Base-by-base conservation (phyloP, 2,113 vertebrate species). In the Vanacampus margaritifer region DNA sequence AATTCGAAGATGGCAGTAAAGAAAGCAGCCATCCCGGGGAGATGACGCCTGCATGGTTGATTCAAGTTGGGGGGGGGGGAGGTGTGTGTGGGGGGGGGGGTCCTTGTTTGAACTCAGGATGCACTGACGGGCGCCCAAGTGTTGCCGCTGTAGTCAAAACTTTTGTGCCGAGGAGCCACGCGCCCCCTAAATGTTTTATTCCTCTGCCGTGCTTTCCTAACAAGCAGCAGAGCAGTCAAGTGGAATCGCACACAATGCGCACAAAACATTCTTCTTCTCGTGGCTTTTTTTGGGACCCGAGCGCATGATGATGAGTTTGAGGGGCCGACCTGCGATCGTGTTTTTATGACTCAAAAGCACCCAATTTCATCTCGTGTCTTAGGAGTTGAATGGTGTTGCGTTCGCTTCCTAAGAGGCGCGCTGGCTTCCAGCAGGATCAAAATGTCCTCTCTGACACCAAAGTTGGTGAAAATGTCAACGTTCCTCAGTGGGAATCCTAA, bases 1-100 rank as follows among this genome's bases (percentile, higher is more conserved):
- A 82, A 85, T 80, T 86, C 76, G 62, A 45, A 39, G 61, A 37
- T 69, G 71, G 54, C 51, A 14, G 68, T 71, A 77, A 74, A 82
- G 79, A 53, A 80, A 80, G 71, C 53, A 26, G 58, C 62, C 77
- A 69, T 70, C 4, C 60, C 66, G 81, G 73, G 81, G 69, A 67
- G 71, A 74, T 86, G 73, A 80, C 75, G 19, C 69, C 79, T 71
- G 62, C 73, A 67, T 67, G 56, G 54, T 26, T 32, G 53, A 50
- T 80, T 80, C 77, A 70, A 67, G 70, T 69, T 56, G 51, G 72
- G 39, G 39, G 39, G 9, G 9, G 43, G 43, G 43, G 43, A n/a
- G n/a, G n/a, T n/a, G n/a, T n/a, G n/a, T n/a, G 13, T 45, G 5
- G 43, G 43, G 14, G 14, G 43, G 16, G 43, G 64, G 59, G 69